A percentile compares a stretch with the other conserved stretches of the same genome.
These are phyloP conservation scores for Drosophila nr. perissopoda DNA, from an alignment of 2,888 invertebrate genomes.

Conservation along the genomic window DNA sequence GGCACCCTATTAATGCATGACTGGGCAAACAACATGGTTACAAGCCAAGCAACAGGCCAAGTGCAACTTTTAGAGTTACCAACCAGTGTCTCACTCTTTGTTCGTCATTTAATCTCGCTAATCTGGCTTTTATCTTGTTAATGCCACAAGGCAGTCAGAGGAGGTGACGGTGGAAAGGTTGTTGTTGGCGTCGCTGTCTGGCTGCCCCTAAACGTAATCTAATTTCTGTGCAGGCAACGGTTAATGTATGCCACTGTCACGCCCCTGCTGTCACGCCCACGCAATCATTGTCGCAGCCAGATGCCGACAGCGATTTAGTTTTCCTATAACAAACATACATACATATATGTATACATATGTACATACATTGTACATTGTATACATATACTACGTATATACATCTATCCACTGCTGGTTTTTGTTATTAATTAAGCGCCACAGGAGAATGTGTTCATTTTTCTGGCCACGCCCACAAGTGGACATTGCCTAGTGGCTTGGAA, in stretches of 20 bases:
- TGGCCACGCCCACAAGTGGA: slow-evolving; percentile 36
- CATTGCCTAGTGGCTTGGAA: slow-evolving; percentile 72
- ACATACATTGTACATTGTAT: background rate
- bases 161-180: slow-evolving; percentile 12
- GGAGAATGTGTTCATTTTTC: slow-evolving; percentile 58
- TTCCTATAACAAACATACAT: slow-evolving; percentile 16
- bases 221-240: slow-evolving; percentile 67
- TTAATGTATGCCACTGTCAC: slow-evolving; percentile 59
- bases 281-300: slow-evolving; percentile 49
- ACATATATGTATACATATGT: background rate
- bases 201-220: slow-evolving; percentile 58
- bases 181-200: slow-evolving; percentile 26
- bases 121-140: slow-evolving; percentile 75
- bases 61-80: slow-evolving; percentile 28
- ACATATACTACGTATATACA: background rate
- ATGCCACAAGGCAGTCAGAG: slow-evolving; percentile 42
- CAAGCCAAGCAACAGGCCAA: slow-evolving; percentile 28
- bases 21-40: slow-evolving; percentile 13
- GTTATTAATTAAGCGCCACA: slow-evolving; percentile 68
- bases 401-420: slow-evolving; percentile 39
- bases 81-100: slow-evolving; percentile 1
- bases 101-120: slow-evolving; percentile 73
- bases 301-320: slow-evolving; percentile 39
- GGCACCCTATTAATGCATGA: background rate
- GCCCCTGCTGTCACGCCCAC: slow-evolving; percentile 26